These are phyloP conservation scores for Calidris pygmaea DNA, from an alignment of 2,113 vertebrate genomes.

Conservation along the genomic window DNA sequence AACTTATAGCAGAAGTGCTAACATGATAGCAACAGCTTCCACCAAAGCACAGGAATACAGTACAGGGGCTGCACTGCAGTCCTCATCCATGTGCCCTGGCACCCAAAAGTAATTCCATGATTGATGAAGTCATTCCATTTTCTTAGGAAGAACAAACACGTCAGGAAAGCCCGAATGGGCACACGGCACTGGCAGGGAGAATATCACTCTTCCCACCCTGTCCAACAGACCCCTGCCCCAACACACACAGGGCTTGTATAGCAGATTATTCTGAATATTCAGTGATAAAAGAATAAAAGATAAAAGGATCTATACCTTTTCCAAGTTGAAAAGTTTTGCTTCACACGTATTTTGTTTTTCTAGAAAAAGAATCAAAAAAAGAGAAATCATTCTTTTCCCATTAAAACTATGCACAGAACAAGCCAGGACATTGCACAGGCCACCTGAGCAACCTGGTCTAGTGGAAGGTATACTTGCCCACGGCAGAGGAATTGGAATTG, in stretches of 20 bases:
- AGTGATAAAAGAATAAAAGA: too few species aligned
- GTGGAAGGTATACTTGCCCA: neutral
- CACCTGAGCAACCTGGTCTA: neutral
- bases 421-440: neutral
- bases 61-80: rapidly evolving
- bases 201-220: neutral
- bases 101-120: rapidly evolving
- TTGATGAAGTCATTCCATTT: neutral
- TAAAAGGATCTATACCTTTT: neutral
- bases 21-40: neutral
- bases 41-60: neutral
- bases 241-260: neutral
- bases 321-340: neutral
- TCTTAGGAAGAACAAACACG: rapidly evolving
- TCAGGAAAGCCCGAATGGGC: neutral
- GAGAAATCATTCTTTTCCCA: neutral
- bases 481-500: neutral
- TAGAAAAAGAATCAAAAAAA: neutral
- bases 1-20: neutral
- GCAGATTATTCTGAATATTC: neutral
- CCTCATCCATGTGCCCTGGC: neutral
- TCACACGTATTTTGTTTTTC: neutral
- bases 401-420: neutral
- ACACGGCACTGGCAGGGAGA: rapidly evolving
- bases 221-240: neutral